Percentiles rank a stretch among this genome's conserved stretches.
These are phyloP conservation scores for Endotricha flammealis DNA, from an alignment of 2,888 invertebrate genomes.

Conservation along the genomic window DNA sequence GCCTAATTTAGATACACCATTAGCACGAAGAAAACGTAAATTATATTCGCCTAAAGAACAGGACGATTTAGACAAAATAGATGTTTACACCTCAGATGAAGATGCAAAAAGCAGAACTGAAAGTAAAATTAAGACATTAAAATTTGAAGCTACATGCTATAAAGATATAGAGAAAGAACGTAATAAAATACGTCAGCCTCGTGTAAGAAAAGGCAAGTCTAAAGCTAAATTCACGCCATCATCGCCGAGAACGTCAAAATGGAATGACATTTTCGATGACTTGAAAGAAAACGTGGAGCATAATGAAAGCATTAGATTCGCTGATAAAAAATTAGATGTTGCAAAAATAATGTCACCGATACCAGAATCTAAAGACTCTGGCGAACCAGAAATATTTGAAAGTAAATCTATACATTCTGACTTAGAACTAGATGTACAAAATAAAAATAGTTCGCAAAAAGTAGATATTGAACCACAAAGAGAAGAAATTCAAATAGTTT, in stretches of 20 bases:
- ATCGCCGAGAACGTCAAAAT: conserved; percentile 44
- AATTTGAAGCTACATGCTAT: conserved; percentile 41
- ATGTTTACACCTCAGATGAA: conserved; percentile 11
- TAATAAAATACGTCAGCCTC: conserved; percentile 31
- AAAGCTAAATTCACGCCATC: conserved; percentile 19
- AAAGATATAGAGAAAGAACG: conserved; percentile 53
- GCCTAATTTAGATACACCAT: conserved; percentile 17
- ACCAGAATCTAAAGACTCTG: conserved; percentile 27
- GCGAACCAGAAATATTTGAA: conserved; percentile 16
- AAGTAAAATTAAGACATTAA: conserved; percentile 25
- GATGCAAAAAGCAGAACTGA: conserved; percentile 25
- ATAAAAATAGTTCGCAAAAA: background rate
- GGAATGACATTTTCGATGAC: conserved; percentile 48
- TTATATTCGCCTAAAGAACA: conserved; percentile 56
- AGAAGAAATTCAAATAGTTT: too few relatives aligned
- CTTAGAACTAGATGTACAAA: background rate
- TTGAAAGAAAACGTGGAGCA: conserved; percentile 40
- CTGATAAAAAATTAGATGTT: conserved; percentile 27
- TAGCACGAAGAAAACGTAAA: conserved; percentile 47
- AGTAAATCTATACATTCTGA: conserved; percentile 4
- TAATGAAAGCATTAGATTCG: conserved; percentile 33
- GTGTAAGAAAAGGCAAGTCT: conserved; percentile 30
- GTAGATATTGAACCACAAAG: background rate
- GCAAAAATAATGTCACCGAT: conserved; percentile 36
- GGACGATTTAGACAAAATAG: conserved; percentile 19